Evolutionary conservation across 1,140 invertebrate genomes (phyloP).

Genomic region (Penaeus chinensis): DNA sequence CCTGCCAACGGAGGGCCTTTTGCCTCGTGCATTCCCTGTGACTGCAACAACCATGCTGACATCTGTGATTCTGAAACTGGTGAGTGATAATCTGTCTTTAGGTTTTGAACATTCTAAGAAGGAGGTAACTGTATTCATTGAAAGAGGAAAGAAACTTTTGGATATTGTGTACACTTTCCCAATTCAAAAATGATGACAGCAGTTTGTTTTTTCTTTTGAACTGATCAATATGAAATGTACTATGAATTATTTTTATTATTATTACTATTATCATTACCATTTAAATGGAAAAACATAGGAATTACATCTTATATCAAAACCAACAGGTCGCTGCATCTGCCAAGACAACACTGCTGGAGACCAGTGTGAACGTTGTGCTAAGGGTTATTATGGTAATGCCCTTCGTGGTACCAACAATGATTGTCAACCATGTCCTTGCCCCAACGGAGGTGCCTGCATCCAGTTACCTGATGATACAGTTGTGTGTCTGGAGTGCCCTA

Average conservation of each 20-base stretch:
- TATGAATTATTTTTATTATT: too few species aligned
- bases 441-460: constrained; percentile 89
- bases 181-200: background rate
- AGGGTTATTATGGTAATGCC: constrained; percentile 96
- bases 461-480: constrained; percentile 85
- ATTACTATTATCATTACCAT: too few species aligned
- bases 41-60: constrained; percentile 95
- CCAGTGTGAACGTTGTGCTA: constrained; percentile 92
- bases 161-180: background rate
- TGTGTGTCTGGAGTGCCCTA: constrained; percentile 93
- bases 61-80: constrained; percentile 95
- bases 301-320: too few species aligned
- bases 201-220: too few species aligned
- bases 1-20: constrained; percentile 91
- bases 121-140: background rate
- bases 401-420: constrained; percentile 86
- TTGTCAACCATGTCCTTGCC: constrained; percentile 94
- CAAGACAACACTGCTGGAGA: constrained; percentile 95
- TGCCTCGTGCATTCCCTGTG: constrained; percentile 92
- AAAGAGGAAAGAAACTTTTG: background rate
- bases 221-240: too few species aligned
- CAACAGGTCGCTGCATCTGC: constrained; percentile 91
- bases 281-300: too few species aligned
- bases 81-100: constrained; percentile 66
- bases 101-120: background rate